Percentiles rank a stretch among this genome's conserved stretches.
Evolutionary conservation across 1,140 invertebrate species (phyloP).

Genomic region (Asbolus verrucosus): DNA sequence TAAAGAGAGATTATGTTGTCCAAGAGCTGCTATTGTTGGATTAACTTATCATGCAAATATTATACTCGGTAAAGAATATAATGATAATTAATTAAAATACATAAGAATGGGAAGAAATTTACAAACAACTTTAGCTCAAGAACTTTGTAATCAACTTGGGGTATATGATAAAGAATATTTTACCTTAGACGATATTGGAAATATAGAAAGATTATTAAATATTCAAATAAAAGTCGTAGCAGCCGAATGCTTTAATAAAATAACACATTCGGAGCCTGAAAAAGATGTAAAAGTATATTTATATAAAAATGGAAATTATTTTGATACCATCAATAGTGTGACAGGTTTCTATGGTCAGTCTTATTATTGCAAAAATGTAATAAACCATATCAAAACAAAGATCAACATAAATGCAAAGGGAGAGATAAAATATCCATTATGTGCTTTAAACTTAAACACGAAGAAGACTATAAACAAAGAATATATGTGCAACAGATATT

Average conservation of each 20-base stretch:
- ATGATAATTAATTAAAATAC: slow-evolving; percentile 15
- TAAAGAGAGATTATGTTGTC: slow-evolving; percentile 24
- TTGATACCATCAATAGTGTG: slow-evolving; percentile 32
- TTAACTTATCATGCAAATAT: slow-evolving; percentile 40
- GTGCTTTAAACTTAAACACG: slow-evolving; percentile 13
- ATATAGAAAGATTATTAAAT: slow-evolving; percentile 40
- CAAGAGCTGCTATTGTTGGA: slow-evolving; percentile 29
- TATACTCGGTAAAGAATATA: slow-evolving; percentile 36
- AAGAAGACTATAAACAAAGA: slow-evolving; percentile 18
- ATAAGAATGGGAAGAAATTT: slow-evolving; percentile 29
- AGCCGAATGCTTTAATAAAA: slow-evolving; percentile 26
- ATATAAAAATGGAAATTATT: slow-evolving; percentile 30
- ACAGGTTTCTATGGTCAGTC: slow-evolving; percentile 24
- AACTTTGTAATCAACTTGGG: slow-evolving; percentile 24
- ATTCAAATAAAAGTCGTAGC: slow-evolving; percentile 42
- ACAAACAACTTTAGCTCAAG: slow-evolving; percentile 25
- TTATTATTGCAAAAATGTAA: slow-evolving; percentile 26
- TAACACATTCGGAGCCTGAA: slow-evolving; percentile 13
- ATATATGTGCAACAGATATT: slow-evolving; percentile 15
- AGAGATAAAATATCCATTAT: slow-evolving; percentile 22
- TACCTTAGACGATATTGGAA: slow-evolving; percentile 22
- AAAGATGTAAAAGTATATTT: slow-evolving; percentile 14
- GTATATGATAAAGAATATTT: slow-evolving; percentile 17
- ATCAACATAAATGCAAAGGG: slow-evolving; percentile 15
- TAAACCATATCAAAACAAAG: slow-evolving; percentile 34